phyloP scores from a whole-genome alignment of 1,140 invertebrate genomes.

The Proctacanthus coquilletti region DNA sequence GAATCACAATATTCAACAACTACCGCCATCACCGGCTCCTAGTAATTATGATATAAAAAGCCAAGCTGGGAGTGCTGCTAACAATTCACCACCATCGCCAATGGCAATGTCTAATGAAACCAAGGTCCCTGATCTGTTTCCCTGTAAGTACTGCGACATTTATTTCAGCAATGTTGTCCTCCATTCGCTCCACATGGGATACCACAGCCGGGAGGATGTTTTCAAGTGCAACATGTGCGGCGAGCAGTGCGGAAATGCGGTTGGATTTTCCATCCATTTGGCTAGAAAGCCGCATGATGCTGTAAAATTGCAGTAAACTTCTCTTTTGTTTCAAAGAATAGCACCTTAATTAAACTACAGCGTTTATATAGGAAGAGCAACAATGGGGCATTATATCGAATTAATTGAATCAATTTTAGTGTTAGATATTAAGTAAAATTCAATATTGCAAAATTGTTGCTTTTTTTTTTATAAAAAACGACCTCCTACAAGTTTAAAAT shows the following conservation, averaged over 20 bases:
- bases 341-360: no score
- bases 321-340: no score
- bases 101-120: no score
- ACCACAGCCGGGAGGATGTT: slow-evolving; percentile 78
- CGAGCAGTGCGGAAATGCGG: slow-evolving; percentile 57
- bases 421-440: no score
- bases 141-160: slow-evolving; percentile 79
- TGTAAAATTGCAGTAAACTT: no score
- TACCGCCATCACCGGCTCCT: slow-evolving; percentile 4
- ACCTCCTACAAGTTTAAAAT: no score
- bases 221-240: slow-evolving; percentile 94
- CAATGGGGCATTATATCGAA: no score
- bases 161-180: slow-evolving; percentile 79
- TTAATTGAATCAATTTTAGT: no score
- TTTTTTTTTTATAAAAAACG: no score
- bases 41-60: neutral
- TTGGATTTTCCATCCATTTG: slow-evolving; percentile 86
- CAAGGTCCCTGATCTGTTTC: no score
- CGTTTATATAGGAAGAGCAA: no score
- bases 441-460: no score
- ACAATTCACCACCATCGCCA: slow-evolving; percentile 12
- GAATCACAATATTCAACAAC: neutral
- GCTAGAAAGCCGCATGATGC: slow-evolving; percentile 68
- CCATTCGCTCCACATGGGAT: slow-evolving; percentile 92
- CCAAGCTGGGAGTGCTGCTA: neutral